Percentiles rank a stretch among this genome's conserved stretches.
These are phyloP conservation scores for Psephotus haematonotus DNA, from an alignment of 2,113 vertebrate genomes.

Conservation along the genomic window DNA sequence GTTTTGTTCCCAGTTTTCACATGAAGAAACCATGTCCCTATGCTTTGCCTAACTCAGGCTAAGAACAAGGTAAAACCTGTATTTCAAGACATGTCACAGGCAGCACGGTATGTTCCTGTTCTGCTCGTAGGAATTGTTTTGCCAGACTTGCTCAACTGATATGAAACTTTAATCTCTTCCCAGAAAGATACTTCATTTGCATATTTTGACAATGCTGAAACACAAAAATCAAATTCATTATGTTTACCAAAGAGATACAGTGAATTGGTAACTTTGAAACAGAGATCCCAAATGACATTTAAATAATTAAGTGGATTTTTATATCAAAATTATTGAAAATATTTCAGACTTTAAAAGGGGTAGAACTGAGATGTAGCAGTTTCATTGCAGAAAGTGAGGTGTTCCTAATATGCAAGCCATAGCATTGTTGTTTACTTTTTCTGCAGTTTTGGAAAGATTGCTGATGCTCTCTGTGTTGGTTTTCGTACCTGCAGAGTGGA, in stretches of 20 bases:
- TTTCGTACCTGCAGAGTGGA: background rate
- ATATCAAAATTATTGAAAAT: background rate
- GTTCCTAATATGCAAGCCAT: background rate
- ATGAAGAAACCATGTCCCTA: background rate
- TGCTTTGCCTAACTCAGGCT: background rate
- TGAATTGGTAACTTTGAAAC: background rate
- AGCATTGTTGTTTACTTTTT: background rate
- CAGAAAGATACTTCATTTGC: slow-evolving; percentile 36
- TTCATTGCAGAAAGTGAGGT: background rate
- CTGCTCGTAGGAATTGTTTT: slow-evolving; percentile 1
- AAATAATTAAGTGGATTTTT: background rate
- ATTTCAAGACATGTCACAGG: slow-evolving; percentile 16
- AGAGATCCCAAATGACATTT: background rate
- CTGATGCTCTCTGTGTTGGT: background rate
- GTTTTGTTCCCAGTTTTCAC: background rate
- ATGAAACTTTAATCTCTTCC: background rate
- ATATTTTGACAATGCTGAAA: slow-evolving; percentile 26
- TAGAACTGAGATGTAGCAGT: background rate
- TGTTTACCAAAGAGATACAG: background rate
- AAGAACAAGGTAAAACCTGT: slow-evolving; percentile 27
- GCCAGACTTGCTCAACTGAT: slow-evolving; percentile 48
- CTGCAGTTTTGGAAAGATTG: background rate
- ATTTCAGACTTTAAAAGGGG: background rate
- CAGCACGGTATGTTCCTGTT: slow-evolving; percentile 37
- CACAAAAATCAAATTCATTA: background rate